Conservation (phyloP, 2,797 vertebrate genomes). For the Schizopygopsis malacanthus region DNA sequence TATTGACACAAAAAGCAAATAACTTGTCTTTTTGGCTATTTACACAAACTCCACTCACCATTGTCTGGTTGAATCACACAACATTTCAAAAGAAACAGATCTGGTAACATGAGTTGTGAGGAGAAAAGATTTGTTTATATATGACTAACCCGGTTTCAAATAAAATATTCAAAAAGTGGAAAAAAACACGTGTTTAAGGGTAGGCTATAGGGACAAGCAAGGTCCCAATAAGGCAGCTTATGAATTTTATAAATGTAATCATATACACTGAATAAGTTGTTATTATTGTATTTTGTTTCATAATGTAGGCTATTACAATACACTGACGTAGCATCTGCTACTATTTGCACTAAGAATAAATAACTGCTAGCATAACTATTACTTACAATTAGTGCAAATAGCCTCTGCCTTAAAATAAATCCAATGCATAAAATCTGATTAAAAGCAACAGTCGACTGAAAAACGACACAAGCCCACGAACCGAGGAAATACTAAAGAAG, state of each 20-base stretch:
- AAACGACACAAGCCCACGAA: neutral
- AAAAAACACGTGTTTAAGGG: neutral
- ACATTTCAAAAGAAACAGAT: neutral
- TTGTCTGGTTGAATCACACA: neutral
- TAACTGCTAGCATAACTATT: neutral
- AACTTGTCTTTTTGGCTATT: neutral
- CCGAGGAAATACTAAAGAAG: constrained; percentile 24
- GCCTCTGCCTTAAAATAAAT: constrained; percentile 7
- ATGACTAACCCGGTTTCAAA: neutral
- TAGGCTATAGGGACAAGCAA: neutral
- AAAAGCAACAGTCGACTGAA: constrained; percentile 4
- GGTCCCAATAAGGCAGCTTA: neutral
- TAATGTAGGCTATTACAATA: neutral
- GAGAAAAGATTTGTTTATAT: neutral
- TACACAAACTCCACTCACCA: neutral
- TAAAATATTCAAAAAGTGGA: neutral
- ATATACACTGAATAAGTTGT: neutral
- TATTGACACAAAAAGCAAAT: neutral
- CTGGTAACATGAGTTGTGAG: neutral
- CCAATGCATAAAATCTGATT: neutral
- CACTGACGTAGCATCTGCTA: neutral
- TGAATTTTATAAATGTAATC: neutral
- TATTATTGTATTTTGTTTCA: neutral
- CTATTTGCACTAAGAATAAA: neutral
- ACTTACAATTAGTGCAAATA: neutral